A percentile compares a stretch with the other conserved stretches of the same genome.
Evolutionary conservation across 2,888 invertebrate species (phyloP).

Genomic region (Andrena fulva): DNA sequence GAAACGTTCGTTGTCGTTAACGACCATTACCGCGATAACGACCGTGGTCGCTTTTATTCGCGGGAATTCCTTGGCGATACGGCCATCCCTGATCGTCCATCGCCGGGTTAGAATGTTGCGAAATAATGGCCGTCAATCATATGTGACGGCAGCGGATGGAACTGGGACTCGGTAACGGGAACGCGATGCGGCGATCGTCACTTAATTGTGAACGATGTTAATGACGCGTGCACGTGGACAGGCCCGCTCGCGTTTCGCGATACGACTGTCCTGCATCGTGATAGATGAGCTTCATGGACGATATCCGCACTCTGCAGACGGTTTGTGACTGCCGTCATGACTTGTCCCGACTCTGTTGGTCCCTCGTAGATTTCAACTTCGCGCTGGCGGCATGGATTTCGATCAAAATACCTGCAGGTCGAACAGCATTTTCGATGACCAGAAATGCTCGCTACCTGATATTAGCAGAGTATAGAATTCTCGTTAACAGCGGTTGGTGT

Average conservation of each 20-base stretch:
- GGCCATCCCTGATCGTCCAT: background rate
- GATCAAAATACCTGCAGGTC: background rate
- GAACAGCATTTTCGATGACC: too few relatives aligned
- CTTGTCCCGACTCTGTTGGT: slow-evolving; percentile 32
- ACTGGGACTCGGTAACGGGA: slow-evolving; percentile 15
- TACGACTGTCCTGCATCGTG: slow-evolving; percentile 58
- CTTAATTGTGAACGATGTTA: slow-evolving; percentile 64
- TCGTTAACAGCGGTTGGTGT: too few relatives aligned
- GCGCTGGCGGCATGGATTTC: background rate
- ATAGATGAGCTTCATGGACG: slow-evolving; percentile 59
- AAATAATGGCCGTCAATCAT: slow-evolving; percentile 23
- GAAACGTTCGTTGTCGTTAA: background rate
- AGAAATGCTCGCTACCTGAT: too few relatives aligned
- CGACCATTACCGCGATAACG: background rate
- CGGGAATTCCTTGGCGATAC: background rate
- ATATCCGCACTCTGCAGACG: slow-evolving; percentile 47
- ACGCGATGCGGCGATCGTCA: slow-evolving; percentile 34
- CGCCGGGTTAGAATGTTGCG: background rate
- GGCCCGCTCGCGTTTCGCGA: slow-evolving; percentile 39
- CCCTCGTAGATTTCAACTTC: slow-evolving; percentile 50
- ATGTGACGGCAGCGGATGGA: slow-evolving; percentile 37
- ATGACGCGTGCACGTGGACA: slow-evolving; percentile 56
- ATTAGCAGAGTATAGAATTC: too few relatives aligned
- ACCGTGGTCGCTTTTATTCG: background rate
- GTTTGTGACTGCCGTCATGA: slow-evolving; percentile 47